Evolutionary conservation across 2,888 invertebrate genomes (phyloP).

Genomic region (Bembecia ichneumoniformis): DNA sequence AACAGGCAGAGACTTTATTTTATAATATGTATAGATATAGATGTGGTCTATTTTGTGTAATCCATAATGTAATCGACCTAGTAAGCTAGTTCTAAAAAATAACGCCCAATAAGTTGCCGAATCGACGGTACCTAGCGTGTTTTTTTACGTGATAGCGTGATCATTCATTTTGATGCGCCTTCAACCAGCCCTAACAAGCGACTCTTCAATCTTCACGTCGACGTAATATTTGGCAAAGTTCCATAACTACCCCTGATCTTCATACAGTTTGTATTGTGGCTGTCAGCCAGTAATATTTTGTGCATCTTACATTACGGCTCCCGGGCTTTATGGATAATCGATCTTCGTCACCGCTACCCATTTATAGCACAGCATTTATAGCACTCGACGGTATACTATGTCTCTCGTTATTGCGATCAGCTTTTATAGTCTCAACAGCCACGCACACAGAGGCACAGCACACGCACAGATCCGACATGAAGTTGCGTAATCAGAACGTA

Average conservation of each 20-base stretch:
- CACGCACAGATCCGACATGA: background rate
- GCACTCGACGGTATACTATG: constrained; percentile 3
- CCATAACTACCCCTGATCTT: constrained; percentile 31
- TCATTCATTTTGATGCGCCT: constrained; percentile 24
- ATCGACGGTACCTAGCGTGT: background rate
- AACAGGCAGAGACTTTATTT: too few species aligned
- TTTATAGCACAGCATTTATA: constrained; percentile 9
- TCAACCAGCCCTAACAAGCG: constrained; percentile 35
- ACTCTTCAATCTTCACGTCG: constrained; percentile 39
- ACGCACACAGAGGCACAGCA: constrained; percentile 1
- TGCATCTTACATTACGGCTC: constrained; percentile 25
- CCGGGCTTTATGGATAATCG: constrained; percentile 23
- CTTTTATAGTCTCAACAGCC: constrained; percentile 12
- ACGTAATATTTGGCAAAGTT: constrained; percentile 56
- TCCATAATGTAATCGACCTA: too few species aligned
- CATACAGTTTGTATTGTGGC: constrained; percentile 40
- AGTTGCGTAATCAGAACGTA: constrained; percentile 2
- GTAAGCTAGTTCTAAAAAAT: too few species aligned
- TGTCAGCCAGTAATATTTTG: constrained; percentile 46
- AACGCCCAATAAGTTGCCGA: too few species aligned
- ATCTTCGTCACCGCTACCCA: constrained; percentile 16
- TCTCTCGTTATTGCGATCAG: constrained; percentile 9
- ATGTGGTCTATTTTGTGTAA: too few species aligned
- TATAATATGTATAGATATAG: too few species aligned
- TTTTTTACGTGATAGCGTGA: constrained; percentile 5